These are phyloP conservation scores for Meloidogyne floridensis DNA, from an alignment of 1,140 invertebrate species.

Conservation along the genomic window DNA sequence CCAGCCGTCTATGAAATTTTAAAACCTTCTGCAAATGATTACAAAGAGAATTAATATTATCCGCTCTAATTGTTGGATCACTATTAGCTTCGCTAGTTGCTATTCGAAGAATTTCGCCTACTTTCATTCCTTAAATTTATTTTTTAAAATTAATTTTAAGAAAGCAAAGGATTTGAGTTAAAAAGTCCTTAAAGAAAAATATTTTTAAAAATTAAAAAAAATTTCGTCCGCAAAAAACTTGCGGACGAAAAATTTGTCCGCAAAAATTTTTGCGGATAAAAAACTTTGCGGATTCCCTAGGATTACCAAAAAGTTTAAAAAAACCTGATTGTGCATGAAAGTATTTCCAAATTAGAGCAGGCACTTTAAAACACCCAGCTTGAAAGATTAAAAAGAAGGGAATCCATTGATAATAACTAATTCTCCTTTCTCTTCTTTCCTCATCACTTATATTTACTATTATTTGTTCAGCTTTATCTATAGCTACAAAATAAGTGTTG, in stretches of 20 bases:
- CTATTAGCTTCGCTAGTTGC: conserved; percentile 56
- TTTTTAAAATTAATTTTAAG: not conserved
- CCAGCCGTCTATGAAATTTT: conserved; percentile 55
- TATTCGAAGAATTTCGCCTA: conserved; percentile 60
- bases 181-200: too few species aligned
- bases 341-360: conserved; percentile 67
- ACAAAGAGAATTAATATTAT: conserved; percentile 55
- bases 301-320: not conserved
- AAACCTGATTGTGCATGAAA: conserved; percentile 63
- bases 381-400: conserved; percentile 67
- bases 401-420: conserved; percentile 69
- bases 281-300: too few species aligned
- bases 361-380: conserved; percentile 67
- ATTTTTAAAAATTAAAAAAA: too few species aligned
- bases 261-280: too few species aligned
- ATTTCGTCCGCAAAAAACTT: too few species aligned
- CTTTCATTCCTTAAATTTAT: conserved; percentile 55
- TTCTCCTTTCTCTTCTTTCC: conserved; percentile 38
- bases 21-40: conserved; percentile 58
- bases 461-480: conserved; percentile 36
- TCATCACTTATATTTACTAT: conserved; percentile 31
- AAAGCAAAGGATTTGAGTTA: not conserved
- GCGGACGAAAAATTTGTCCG: too few species aligned
- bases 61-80: conserved; percentile 53
- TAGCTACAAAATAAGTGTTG: conserved; percentile 61